Evolutionary conservation across 2,797 vertebrate genomes (phyloP).

Genomic region (Iguana delicatissima): DNA sequence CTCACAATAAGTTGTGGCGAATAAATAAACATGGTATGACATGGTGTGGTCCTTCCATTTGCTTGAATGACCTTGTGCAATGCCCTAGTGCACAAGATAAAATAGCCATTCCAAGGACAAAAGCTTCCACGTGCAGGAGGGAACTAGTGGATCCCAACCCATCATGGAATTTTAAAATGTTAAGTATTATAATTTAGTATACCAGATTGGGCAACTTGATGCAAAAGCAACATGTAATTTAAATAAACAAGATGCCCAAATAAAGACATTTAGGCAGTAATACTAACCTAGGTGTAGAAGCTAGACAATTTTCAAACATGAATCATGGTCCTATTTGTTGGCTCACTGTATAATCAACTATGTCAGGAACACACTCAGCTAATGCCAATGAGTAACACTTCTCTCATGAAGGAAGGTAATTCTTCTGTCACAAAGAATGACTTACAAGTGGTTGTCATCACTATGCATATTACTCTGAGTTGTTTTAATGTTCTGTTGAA

Average conservation of each 20-base stretch:
- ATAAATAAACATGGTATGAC: no score
- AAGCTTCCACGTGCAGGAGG: neutral
- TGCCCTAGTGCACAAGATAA: neutral
- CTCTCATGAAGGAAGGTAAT: constrained; percentile 35
- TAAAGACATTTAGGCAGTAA: constrained; percentile 3
- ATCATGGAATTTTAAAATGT: neutral
- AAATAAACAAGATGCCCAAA: constrained; percentile 10
- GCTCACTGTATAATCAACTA: constrained; percentile 17
- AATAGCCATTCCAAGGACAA: neutral
- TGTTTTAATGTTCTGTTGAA: constrained; percentile 19
- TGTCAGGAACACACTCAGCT: constrained; percentile 4
- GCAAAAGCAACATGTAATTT: neutral
- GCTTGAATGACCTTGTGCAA: neutral
- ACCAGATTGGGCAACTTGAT: neutral
- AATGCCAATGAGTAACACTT: constrained; percentile 33
- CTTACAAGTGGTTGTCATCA: neutral
- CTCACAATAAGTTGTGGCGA: neutral
- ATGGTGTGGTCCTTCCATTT: no score
- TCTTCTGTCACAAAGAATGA: constrained; percentile 8
- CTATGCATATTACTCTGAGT: constrained; percentile 7
- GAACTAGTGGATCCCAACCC: neutral
- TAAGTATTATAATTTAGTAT: neutral
- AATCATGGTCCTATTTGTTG: constrained; percentile 34
- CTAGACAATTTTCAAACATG: constrained; percentile 15
- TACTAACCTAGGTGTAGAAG: neutral